Base-by-base conservation (phyloP, 1,140 invertebrate species). In the Drosophila nikananu region DNA sequence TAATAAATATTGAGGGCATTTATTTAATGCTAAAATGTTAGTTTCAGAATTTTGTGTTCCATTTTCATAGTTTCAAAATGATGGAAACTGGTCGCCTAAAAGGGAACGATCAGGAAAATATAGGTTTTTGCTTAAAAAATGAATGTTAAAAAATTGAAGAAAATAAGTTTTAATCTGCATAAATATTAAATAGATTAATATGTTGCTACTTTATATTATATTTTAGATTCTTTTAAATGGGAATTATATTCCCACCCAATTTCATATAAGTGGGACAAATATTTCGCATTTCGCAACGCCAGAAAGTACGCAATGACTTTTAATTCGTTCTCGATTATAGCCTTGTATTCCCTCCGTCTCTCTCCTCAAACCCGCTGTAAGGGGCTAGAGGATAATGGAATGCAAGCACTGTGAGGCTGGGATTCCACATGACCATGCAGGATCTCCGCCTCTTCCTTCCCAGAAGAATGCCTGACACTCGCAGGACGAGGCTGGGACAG, bases 341-440 rank as follows among this genome's bases (percentile, higher is more conserved):
- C 35, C 19, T 1, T 19, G 17, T 15, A 5, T 19, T 15, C 5
- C 6, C 25, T 8, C 44, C 13, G 1, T 12, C 25, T 27, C 17
- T 48, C 3, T 9, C 25, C 10, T 19, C 15, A 6, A 19, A 3
- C 35, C 8, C 1, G 21, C 7, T 57, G 25, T n/a, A 57, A 57
- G 54, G 54, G 54, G 54, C 12, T 25, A 39, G 37, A 17, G 23
- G 54, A 57, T 39, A 60, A 64, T 21, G 21, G 46, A 35, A 66
- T 66, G 63, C n/a, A 44, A 32, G 30, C 27, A 39, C 23, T 21
- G 37, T 42, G 37, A 65, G 42, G 62, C 57, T 23, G 23, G 44
- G 62, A 63, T 63, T 41, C 58, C 63, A 35, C 58, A 65, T 42
- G 57, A 37, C 59, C 63, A 44, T 65, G 23, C 42, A 39, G 60